Conservation (phyloP, 2,113 vertebrate species). For the Ondatra zibethicus region DNA sequence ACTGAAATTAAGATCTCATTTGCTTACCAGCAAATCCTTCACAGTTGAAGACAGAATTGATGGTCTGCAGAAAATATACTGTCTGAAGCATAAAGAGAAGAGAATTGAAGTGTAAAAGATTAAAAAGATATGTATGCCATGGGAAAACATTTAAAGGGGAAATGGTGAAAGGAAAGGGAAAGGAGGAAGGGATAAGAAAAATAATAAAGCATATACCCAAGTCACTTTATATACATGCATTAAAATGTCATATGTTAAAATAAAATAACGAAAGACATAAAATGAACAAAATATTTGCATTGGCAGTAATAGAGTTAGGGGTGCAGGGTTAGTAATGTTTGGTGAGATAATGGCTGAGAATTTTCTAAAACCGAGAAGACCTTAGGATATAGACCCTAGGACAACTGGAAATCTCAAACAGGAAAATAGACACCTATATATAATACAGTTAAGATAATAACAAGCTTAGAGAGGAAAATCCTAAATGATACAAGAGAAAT, state of each 20-base stretch:
- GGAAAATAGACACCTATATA: neutral
- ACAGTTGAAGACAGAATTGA: neutral
- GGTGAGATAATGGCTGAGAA: neutral
- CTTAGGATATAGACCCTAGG: neutral
- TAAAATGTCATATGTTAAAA: neutral
- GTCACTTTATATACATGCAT: neutral
- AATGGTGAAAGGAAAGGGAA: neutral
- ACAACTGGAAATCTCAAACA: neutral
- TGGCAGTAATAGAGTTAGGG: fast-evolving
- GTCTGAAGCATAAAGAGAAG: neutral
- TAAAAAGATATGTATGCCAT: neutral
- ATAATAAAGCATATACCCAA: neutral
- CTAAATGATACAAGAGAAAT: neutral
- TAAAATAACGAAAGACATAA: neutral
- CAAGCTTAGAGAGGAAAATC: no score
- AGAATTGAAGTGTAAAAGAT: neutral
- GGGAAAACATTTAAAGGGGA: neutral
- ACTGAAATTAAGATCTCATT: slow-evolving; percentile 19
- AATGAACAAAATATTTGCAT: neutral
- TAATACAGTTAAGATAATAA: no score
- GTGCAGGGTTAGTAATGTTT: no score
- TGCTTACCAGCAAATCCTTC: neutral
- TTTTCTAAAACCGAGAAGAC: neutral
- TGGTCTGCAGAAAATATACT: neutral
- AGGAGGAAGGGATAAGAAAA: neutral